Conservation (phyloP, 2,888 invertebrate species). For the Zonitis immaculata region DNA sequence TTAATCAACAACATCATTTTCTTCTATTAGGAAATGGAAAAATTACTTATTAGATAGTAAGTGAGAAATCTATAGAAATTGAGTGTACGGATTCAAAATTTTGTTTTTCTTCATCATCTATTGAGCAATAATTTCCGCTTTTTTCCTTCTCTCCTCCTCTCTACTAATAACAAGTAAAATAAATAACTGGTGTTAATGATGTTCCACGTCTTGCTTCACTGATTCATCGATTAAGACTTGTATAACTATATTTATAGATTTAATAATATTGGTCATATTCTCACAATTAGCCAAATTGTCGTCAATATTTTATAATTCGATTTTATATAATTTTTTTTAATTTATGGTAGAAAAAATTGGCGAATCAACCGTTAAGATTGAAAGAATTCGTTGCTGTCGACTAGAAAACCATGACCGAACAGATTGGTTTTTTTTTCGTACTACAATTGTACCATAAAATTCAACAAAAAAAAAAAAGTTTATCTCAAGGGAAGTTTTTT, state of each 20-base stretch:
- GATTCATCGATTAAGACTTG: slow-evolving; percentile 17
- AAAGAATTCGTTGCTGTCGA: background rate
- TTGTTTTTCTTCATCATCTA: too few relatives aligned
- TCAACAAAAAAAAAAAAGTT: too few relatives aligned
- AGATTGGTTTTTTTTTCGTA: background rate
- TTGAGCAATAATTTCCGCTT: background rate
- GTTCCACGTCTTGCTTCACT: slow-evolving; percentile 3
- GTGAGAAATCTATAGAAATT: too few relatives aligned
- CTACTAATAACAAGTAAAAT: background rate
- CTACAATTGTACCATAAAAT: too few relatives aligned
- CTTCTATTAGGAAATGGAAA: too few relatives aligned
- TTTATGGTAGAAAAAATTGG: background rate
- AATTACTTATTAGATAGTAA: too few relatives aligned
- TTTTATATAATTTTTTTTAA: background rate
- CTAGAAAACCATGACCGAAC: background rate
- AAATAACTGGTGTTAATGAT: slow-evolving; percentile 2
- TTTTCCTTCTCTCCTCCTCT: too few relatives aligned
- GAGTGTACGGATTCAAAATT: too few relatives aligned
- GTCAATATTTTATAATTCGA: too few relatives aligned
- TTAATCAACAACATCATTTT: background rate
- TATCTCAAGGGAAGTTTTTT: background rate
- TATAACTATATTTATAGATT: too few relatives aligned
- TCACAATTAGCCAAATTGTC: too few relatives aligned
- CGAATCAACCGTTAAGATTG: background rate
- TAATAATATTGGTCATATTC: slow-evolving; percentile 9